Base-by-base conservation (phyloP, 2,113 vertebrate genomes). In the Balaeniceps rex region DNA sequence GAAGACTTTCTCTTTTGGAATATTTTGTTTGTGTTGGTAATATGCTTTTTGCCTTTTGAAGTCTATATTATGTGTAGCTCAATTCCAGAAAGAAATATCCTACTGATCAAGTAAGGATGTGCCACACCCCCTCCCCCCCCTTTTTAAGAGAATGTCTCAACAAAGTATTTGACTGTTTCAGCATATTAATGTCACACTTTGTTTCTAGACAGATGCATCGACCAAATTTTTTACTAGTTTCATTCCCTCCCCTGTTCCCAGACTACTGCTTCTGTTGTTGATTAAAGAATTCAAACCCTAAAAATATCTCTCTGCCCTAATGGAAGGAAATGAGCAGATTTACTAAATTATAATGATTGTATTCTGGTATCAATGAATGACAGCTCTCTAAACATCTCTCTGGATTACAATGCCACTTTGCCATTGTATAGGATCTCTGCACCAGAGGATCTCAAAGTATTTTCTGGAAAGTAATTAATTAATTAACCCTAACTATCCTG, bases 401-500 rank as follows among this genome's bases (percentile, higher is more conserved):
- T 68, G 47, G 33, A 75, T 72, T 86, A 72, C 23, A 70, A 2
- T 58, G 15, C 11, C 14, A 40, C 22, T 92, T 83, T 70, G 17
- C 4, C 52, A 38, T 91, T 85, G 11, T 21, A 47, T 5, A 54
- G 8, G 12, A 60, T 55, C 11, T 54, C 11, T 17, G 34, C 16
- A 44, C 70, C 15, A 66, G 54, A 86, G 6, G 10, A 78, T 66
- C 21, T 75, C 25, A 63, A 83, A 93, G 2, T 15, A 33, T 86
- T 94, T 93, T 93, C 38, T 87, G 19, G 12, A 91, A 88, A 91
- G 7, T 36, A 78, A 58, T 75, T 79, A 69, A 75, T 58, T 75
- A 78, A 80, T 89, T 92, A 93, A 93, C 47, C 33, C 21, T 78
- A 63, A 75, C 14, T 21, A 21, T 77, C 5, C 55, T 79, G 36